Percentiles rank a stretch among this genome's conserved stretches.
Conservation (phyloP, 2,113 vertebrate genomes). For the Neodontobutis hainanensis region DNA sequence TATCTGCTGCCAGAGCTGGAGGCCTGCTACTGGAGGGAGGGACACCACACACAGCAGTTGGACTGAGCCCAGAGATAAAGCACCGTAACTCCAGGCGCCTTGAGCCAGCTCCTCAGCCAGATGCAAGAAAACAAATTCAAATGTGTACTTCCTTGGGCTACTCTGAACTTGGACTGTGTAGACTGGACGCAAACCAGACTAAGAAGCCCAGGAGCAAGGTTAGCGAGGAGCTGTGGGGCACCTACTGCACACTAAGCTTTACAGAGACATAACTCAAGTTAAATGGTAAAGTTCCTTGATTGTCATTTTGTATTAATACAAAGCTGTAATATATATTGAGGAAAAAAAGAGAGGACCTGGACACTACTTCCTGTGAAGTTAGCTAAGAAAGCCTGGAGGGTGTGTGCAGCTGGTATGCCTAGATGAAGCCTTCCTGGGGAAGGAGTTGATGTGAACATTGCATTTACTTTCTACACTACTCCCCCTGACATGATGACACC, state of each 20-base stretch:
- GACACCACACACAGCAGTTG: slow-evolving; percentile 64
- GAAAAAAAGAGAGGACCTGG: slow-evolving; percentile 15
- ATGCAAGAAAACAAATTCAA: slow-evolving; percentile 47
- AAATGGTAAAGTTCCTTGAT: too few species aligned
- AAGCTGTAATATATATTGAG: slow-evolving; percentile 3
- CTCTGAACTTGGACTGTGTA: slow-evolving; percentile 33
- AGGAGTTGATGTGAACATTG: slow-evolving; percentile 39
- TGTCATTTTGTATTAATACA: neutral
- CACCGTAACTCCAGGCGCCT: slow-evolving; percentile 43
- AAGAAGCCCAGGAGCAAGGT: slow-evolving; percentile 51
- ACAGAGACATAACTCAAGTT: slow-evolving; percentile 40
- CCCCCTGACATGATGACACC: slow-evolving; percentile 44
- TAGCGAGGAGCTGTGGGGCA: slow-evolving; percentile 23
- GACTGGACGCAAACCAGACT: slow-evolving; percentile 51
- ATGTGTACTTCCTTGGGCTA: slow-evolving; percentile 53
- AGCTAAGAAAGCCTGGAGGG: slow-evolving; percentile 59
- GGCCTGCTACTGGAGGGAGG: slow-evolving; percentile 63
- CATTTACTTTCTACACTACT: slow-evolving; percentile 78
- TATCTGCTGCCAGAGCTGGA: slow-evolving; percentile 75
- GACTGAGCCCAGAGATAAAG: slow-evolving; percentile 79
- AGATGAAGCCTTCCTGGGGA: slow-evolving; percentile 61
- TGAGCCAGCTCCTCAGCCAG: slow-evolving; percentile 50
- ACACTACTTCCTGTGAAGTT: slow-evolving; percentile 68
- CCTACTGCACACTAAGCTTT: slow-evolving; percentile 39
- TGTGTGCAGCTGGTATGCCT: slow-evolving; percentile 67